Evolutionary conservation across 1,140 invertebrate genomes (phyloP), one percentile per base, ranked within the genome.

Genomic region (Drosophila nannoptera): DNA sequence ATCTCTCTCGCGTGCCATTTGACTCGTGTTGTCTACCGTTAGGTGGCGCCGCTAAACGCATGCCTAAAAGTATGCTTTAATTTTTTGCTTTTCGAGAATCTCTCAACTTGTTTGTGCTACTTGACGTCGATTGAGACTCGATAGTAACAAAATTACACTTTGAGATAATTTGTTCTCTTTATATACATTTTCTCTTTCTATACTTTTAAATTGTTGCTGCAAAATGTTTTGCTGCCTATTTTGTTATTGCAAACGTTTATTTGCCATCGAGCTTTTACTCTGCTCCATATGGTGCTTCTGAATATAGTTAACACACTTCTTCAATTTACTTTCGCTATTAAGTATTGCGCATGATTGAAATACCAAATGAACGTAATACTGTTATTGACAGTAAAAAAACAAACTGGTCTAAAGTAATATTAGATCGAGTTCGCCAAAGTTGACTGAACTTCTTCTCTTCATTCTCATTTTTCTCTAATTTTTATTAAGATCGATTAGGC

Each of bases 401-500:
- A 22, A 22, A 22, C 14, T n/a, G 1, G 5, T 11, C 22, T 3
- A 22, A 22, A 22, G 22, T 22, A 22, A 33, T 64, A 59, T 22
- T 48, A 49, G 40, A 74, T 43, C 14, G 53, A 60, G 40, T 50
- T 29, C 55, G 54, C 69, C 45, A 22, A 67, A 75, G 78, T 83
- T 83, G 65, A 82, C 56, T 82, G 78, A 83, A 83, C 78, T 75
- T 72, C 42, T 68, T 55, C 8, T 53, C 22, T 7, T 14, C 38
- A 36, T 45, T 22, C 61, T 69, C 53, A 43, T 69, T 69, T 69
- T 61, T 64, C 67, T 64, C 42, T 49, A 35, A 55, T 50, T 50
- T 53, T 63, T 67, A 75, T 72, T 78, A 72, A 82, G 61, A 35
- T 48, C 75, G 58, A 38, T 77, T 77, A 73, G 35, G 62, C 38